Evolutionary conservation across 2,888 invertebrate species (phyloP).

Genomic region (Coelinius sp.): DNA sequence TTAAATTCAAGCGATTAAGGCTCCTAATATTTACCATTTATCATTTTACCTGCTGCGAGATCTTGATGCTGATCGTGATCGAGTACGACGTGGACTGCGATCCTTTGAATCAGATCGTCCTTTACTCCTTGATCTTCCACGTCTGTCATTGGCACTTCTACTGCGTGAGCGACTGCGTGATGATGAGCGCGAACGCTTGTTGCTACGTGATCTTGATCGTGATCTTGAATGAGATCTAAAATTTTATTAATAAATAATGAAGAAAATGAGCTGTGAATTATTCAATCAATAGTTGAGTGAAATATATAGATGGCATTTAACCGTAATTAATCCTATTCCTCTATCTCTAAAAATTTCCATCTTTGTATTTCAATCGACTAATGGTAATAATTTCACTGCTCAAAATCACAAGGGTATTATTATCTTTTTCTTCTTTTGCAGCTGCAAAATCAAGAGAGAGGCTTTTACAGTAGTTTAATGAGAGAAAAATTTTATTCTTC

Average conservation of each 20-base stretch:
- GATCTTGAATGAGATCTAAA: conserved; percentile 66
- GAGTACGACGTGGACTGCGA: conserved; percentile 63
- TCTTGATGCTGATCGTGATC: conserved; percentile 65
- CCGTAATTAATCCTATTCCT: too few species aligned
- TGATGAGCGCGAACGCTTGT: conserved; percentile 75
- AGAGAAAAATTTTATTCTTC: neutral
- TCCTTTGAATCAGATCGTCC: conserved; percentile 63
- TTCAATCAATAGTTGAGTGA: neutral
- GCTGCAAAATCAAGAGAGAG: neutral
- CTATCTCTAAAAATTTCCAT: neutral
- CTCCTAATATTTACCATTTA: conserved; percentile 37
- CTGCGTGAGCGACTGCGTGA: conserved; percentile 78
- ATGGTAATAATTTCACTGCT: neutral
- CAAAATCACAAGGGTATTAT: neutral
- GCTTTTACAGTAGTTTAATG: neutral
- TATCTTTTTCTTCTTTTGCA: neutral
- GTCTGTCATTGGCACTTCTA: conserved; percentile 52
- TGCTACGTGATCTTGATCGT: conserved; percentile 71
- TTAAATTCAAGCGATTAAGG: neutral
- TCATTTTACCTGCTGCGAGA: conserved; percentile 62
- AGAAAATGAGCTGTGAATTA: conserved; percentile 11
- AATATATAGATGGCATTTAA: neutral
- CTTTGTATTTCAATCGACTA: conserved; percentile 4
- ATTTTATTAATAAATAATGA: conserved; percentile 22
- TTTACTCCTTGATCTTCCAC: conserved; percentile 62